phyloP scores from a whole-genome alignment of 2,113 vertebrate species.

The Lophura nycthemera region DNA sequence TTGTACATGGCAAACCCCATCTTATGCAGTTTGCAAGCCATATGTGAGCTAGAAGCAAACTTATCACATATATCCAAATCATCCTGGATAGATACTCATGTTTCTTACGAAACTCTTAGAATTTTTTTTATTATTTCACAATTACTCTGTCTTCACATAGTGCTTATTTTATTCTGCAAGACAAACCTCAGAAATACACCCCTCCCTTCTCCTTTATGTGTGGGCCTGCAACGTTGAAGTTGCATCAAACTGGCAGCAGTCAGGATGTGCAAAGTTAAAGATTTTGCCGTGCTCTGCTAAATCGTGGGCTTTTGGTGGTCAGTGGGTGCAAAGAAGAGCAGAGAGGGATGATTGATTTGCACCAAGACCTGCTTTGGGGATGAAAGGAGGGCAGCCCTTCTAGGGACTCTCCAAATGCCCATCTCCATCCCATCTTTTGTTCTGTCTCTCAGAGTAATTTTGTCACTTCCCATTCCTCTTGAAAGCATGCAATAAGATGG shows the following conservation, averaged over 20 bases:
- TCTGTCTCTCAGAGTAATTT: neutral
- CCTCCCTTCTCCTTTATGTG: neutral
- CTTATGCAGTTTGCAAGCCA: neutral
- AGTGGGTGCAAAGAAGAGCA: neutral
- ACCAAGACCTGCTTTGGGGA: neutral
- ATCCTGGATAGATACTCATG: neutral
- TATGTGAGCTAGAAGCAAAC: neutral
- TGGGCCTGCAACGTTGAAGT: neutral
- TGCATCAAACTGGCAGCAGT: neutral
- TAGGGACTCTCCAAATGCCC: neutral
- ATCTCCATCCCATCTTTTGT: neutral
- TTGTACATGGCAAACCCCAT: neutral
- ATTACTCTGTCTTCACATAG: neutral
- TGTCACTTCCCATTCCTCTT: neutral
- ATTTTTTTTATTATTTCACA: neutral
- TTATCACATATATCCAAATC: neutral
- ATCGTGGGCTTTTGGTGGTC: rapidly evolving
- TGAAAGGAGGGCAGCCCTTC: neutral
- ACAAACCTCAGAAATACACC: neutral
- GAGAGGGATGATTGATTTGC: neutral
- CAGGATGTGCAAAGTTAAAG: neutral
- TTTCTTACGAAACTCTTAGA: neutral
- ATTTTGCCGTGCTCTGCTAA: neutral
- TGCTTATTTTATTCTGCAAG: neutral
- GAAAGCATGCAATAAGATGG: neutral